Base-by-base conservation (phyloP, 2,113 vertebrate genomes). In the Turdus rufiventris region DNA sequence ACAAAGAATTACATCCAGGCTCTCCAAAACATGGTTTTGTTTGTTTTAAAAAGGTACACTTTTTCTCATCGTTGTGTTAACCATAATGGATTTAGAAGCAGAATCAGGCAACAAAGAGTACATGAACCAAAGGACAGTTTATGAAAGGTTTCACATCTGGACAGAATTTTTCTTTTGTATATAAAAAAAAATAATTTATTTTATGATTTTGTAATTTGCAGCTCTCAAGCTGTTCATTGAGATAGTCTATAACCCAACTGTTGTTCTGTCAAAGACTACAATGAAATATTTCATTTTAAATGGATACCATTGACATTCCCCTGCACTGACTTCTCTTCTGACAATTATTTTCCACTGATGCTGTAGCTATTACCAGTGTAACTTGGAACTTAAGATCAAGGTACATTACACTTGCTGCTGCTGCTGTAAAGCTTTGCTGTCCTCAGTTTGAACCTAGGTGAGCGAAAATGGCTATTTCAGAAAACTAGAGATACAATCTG, bases 381-480 rank as follows among this genome's bases (percentile, higher is more conserved):
- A 2, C 76, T 65, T 87, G 79, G 73, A 93, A 94, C 48, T 43
- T n/a, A 45, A 95, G 68, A 92, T 78, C 60, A 75, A 91, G 68
- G 65, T 65, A 78, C 15, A 42, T 47, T 88, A 54, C 42, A 68
- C 86, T 93, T 92, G 47, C 48, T 91, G 67, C 58, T 80, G 42
- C 36, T 92, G 61, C 40, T 86, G 43, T 71, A 96, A 93, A 91
- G 54, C 43, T 93, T 75, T 87, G 23, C 54, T 96, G 95, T 89
- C 94, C 90, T 95, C 68, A n/a, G 17, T 96, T 96, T 94, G 92
- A 96, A 97, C 85, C 53, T 65, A 93, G 85, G 85, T 95, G 82
- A 94, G 53, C 4, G 17, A 60, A 94, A 97, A 95, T 90, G 48
- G 8, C 45, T 88, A 45, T 96, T 96, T 81, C 65, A 91, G 88